Conservation (phyloP, 2,888 invertebrate genomes). For the Cyaniris semiargus region DNA sequence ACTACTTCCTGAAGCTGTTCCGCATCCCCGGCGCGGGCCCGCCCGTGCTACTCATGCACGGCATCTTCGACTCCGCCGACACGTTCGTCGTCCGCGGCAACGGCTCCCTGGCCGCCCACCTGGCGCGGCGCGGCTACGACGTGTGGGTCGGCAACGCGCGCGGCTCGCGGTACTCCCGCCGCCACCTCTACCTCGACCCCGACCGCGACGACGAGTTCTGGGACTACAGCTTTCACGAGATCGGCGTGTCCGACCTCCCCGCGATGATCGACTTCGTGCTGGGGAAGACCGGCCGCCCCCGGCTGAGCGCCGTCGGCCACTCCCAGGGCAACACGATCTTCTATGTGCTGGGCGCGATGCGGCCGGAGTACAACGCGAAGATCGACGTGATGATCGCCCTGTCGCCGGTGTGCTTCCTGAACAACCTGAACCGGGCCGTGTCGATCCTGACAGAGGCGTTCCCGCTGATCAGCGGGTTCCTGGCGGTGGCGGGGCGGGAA, state of each 20-base stretch:
- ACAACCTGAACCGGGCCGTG: constrained; percentile 52
- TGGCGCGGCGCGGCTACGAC: constrained; percentile 76
- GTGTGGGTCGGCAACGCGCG: constrained; percentile 63
- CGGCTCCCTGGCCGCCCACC: constrained; percentile 45
- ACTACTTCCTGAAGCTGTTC: constrained; percentile 50
- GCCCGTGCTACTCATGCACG: constrained; percentile 51
- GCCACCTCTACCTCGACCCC: constrained; percentile 66
- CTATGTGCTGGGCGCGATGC: constrained; percentile 71
- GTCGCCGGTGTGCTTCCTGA: constrained; percentile 77
- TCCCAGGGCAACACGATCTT: constrained; percentile 82
- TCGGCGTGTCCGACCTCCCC: constrained; percentile 84
- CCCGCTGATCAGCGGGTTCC: constrained; percentile 56
- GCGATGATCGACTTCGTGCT: constrained; percentile 70
- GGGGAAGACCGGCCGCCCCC: constrained; percentile 63
- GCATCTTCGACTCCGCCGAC: constrained; percentile 50
- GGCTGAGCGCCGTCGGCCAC: constrained; percentile 83
- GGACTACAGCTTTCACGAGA: constrained; percentile 84
- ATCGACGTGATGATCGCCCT: constrained; percentile 72
- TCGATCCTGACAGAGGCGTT: constrained; percentile 48
- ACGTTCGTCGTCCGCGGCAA: constrained; percentile 50
- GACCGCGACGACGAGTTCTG: constrained; percentile 61
- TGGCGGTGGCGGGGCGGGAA: constrained; percentile 52
- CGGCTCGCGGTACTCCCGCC: constrained; percentile 80
- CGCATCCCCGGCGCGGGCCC: constrained; percentile 44
- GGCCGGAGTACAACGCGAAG: constrained; percentile 79